Evolutionary conservation across 1,140 invertebrate species (phyloP), one percentile per base, ranked within the genome.

Genomic region (Diplogasteroides magnus): DNA sequence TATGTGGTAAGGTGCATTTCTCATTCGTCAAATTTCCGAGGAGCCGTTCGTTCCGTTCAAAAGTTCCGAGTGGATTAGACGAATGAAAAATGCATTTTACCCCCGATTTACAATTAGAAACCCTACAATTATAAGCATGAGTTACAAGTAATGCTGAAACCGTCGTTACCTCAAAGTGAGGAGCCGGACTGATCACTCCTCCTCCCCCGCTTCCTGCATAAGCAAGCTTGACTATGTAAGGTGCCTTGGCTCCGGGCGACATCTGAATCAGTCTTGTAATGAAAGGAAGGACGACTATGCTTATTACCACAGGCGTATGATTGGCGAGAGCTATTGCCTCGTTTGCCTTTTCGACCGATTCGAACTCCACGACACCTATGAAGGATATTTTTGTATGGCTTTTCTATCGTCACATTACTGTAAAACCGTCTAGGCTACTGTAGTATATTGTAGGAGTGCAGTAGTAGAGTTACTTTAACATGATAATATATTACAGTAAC

Each of bases 291-390:
- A 48, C 6, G 37, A 48, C 19, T 11, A 48, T 11, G 19, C 19
- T 11, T 48, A 6, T 48, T 6, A 48, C 37, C 37, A 97, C 90
- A 68, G 92, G 91, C 68, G 91, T 89, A 86, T 98, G 94, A 86
- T 98, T 98, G 84, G 91, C 92, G 72, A 92, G 88, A 87, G 95
- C 91, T 67, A 98, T 90, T 48, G 92, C 94, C 80, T 94, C 91
- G 15, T 95, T 90, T 19, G 94, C 92, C 81, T 93, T 89, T 31
- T 89, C 89, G 69, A 93, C 90, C 82, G 88, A 91, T 77, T 91
- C 90, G 87, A 97, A 98, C 84, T 96, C 93, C 83, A 95, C 88
- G 72, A 97, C 87, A 25, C 95, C 95, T 57, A 93, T 94, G 19
- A 48, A 11, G 6, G 6, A 11, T 48, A 48, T 48, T 48, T 48